Percentiles rank a stretch among this genome's conserved stretches.
Conservation (phyloP, 2,113 vertebrate genomes). For the Leptosomus discolor region DNA sequence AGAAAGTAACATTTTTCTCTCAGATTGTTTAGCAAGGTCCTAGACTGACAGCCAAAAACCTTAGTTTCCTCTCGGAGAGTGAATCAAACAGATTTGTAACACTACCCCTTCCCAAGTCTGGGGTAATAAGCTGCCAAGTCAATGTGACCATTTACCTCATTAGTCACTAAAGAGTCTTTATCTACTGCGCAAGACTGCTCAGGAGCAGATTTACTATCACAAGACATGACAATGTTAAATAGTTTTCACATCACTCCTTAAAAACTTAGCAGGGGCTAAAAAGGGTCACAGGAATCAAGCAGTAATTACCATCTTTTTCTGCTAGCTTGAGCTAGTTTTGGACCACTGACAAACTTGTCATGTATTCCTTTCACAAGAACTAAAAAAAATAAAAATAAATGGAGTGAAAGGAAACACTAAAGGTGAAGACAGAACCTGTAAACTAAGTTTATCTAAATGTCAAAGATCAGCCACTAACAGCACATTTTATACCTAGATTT, state of each 20-base stretch:
- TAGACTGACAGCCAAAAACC: background rate
- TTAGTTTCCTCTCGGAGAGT: background rate
- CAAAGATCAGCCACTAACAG: background rate
- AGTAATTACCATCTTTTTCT: background rate
- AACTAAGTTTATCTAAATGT: background rate
- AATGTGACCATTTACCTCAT: background rate
- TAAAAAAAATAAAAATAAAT: background rate
- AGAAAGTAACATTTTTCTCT: background rate
- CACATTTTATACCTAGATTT: slow-evolving; percentile 1
- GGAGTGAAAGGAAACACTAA: background rate
- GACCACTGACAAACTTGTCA: background rate
- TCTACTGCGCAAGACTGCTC: background rate
- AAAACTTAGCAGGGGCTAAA: background rate
- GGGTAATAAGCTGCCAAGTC: background rate
- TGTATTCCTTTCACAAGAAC: background rate
- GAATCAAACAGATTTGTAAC: background rate
- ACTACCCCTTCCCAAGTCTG: background rate
- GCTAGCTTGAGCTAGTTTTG: background rate
- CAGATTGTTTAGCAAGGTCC: background rate
- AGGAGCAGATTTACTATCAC: background rate
- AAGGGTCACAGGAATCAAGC: background rate
- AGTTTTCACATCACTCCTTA: background rate
- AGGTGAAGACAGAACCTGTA: background rate
- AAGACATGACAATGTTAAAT: background rate
- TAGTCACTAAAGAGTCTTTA: background rate